These are phyloP conservation scores for Synergus gifuensis DNA, from an alignment of 2,888 invertebrate species.

Conservation along the genomic window DNA sequence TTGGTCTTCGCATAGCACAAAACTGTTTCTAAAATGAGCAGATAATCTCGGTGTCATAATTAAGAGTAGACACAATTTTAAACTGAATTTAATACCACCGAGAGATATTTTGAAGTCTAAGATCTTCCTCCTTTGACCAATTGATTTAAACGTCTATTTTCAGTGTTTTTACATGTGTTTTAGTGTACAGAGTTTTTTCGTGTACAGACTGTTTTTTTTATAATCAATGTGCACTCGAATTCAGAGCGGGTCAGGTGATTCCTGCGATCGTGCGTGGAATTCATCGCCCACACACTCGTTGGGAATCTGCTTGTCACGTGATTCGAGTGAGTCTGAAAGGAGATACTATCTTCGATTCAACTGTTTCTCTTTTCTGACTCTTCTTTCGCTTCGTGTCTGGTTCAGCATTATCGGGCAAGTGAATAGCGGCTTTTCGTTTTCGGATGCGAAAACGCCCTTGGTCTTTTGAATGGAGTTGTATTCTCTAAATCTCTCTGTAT, in stretches of 20 bases:
- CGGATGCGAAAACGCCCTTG: background rate
- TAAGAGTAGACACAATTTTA: background rate
- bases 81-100: background rate
- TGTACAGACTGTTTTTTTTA: background rate
- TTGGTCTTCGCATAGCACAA: constrained; percentile 6
- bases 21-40: background rate
- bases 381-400: background rate
- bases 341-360: constrained; percentile 49
- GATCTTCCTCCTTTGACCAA: background rate
- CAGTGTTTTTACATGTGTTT: constrained; percentile 24
- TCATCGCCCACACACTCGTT: constrained; percentile 52
- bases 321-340: constrained; percentile 51
- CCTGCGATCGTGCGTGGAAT: constrained; percentile 56
- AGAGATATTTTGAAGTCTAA: background rate
- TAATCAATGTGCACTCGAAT: constrained; percentile 35
- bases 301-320: constrained; percentile 56
- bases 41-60: background rate
- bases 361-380: constrained; percentile 7
- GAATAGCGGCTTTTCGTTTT: background rate
- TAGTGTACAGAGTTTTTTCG: background rate
- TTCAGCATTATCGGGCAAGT: background rate
- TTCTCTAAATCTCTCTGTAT: too few species aligned
- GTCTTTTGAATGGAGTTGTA: too few species aligned
- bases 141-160: constrained; percentile 15
- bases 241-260: constrained; percentile 54